Percentiles rank a stretch among this genome's conserved stretches.
These are phyloP conservation scores for Ciconia stormi DNA, from an alignment of 2,113 vertebrate species.

Conservation along the genomic window DNA sequence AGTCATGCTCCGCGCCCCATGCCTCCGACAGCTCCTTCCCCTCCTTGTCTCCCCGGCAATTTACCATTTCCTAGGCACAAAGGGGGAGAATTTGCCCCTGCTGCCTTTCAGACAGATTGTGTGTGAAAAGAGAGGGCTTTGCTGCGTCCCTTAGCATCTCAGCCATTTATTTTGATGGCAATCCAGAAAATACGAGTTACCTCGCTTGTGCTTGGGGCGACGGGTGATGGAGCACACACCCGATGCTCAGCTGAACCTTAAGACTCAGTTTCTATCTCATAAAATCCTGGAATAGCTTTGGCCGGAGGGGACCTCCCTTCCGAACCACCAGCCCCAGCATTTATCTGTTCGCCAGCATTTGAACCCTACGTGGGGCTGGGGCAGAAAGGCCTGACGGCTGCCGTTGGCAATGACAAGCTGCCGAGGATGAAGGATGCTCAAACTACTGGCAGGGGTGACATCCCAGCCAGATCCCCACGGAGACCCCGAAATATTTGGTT, in stretches of 20 bases:
- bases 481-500: neutral
- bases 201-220: accelerated
- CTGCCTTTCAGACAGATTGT: neutral
- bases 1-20: neutral
- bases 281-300: neutral
- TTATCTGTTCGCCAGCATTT: neutral
- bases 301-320: neutral
- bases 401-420: too few relatives aligned
- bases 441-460: too few relatives aligned
- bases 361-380: accelerated
- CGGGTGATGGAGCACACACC: neutral
- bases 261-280: neutral
- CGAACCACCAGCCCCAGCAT: neutral
- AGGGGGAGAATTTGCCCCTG: neutral
- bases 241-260: neutral
- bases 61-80: neutral
- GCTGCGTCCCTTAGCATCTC: neutral
- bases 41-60: slow-evolving; percentile 3
- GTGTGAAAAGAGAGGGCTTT: neutral
- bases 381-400: neutral
- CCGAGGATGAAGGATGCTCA: neutral
- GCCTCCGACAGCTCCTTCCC: neutral
- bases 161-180: neutral
- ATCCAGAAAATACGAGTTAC: neutral
- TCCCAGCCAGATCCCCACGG: accelerated